Base-by-base conservation (phyloP, 2,113 vertebrate genomes). In the Pica pica region DNA sequence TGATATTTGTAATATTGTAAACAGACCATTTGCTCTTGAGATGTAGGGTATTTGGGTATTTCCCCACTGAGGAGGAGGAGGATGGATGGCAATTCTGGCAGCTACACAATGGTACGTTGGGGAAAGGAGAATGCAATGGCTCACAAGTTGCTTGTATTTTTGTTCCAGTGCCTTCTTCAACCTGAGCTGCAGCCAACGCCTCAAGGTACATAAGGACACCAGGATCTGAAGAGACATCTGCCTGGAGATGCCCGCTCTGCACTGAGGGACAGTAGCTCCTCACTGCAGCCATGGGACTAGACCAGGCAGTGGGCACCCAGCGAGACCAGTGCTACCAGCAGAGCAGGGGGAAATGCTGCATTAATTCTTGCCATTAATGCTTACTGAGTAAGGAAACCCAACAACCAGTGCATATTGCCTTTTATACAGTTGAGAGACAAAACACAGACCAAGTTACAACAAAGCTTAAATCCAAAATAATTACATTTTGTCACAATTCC, bases 401-500 rank as follows among this genome's bases (percentile, higher is more conserved):
- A 31, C 91, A 74, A 84, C 35, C 35, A 52, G 69, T 6, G 52
- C 69, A 13, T 60, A 31, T 24, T 87, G 74, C 87, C 33, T 85
- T 81, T 93, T 81, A 64, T 37, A 83, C 91, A 95, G 69, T 39
- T 75, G 85, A 85, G 83, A 87, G 88, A 85, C 37, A 90, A 93
- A 96, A 87, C 75, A 88, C 79, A 93, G 83, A 81, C 67, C 41
- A 33, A 76, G 79, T 46, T 47, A 84, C 90, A 83, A 97, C 67
- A 95, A 92, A 95, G 86, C 86, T 93, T 81, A 96, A 94, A 93
- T 64, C 91, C 87, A 84, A 91, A 94, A 93, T 89, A 96, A 97
- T 98, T 97, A 97, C 93, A 95, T 93, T 98, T 98, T 80, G 96
- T 98, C 83, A 98, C 98, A 83, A 98, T 98, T 89, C 98, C 98